phyloP scores from a whole-genome alignment of 2,888 invertebrate genomes.

The Drosophila hamatofila region DNA sequence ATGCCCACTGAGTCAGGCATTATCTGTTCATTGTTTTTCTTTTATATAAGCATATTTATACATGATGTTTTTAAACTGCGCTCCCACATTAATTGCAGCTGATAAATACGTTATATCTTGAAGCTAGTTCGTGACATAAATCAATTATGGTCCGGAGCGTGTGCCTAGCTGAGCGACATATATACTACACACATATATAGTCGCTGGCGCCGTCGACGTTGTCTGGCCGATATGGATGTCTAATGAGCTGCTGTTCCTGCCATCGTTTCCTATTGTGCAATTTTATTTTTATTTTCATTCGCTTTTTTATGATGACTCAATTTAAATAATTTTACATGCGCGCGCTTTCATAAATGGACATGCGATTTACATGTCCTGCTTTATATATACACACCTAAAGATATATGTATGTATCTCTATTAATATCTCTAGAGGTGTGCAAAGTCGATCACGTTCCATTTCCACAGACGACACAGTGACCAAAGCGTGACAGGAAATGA shows the following conservation, averaged over 20 bases:
- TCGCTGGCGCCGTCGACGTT: conserved; percentile 6
- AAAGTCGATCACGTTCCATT: conserved; percentile 69
- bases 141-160: conserved; percentile 63
- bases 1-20: conserved; percentile 62
- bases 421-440: conserved; percentile 48
- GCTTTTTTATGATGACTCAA: conserved; percentile 67
- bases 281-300: conserved; percentile 5
- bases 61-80: conserved; percentile 29
- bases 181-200: conserved; percentile 15
- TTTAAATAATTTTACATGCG: conserved; percentile 64
- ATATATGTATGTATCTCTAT: conserved; percentile 8
- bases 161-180: conserved; percentile 41
- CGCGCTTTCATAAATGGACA: conserved; percentile 57
- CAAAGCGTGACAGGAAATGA: conserved; percentile 64
- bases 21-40: conserved; percentile 63
- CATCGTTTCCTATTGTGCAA: conserved; percentile 66
- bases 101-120: conserved; percentile 54
- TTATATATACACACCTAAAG: conserved; percentile 10
- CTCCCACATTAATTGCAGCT: conserved; percentile 39
- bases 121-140: conserved; percentile 64
- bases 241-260: conserved; percentile 50
- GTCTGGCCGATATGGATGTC: conserved; percentile 62
- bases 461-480: conserved; percentile 38
- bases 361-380: conserved; percentile 59
- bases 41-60: conserved; percentile 24